Evolutionary conservation across 2,113 vertebrate species (phyloP).

Genomic region (Megatriorchis doriae): DNA sequence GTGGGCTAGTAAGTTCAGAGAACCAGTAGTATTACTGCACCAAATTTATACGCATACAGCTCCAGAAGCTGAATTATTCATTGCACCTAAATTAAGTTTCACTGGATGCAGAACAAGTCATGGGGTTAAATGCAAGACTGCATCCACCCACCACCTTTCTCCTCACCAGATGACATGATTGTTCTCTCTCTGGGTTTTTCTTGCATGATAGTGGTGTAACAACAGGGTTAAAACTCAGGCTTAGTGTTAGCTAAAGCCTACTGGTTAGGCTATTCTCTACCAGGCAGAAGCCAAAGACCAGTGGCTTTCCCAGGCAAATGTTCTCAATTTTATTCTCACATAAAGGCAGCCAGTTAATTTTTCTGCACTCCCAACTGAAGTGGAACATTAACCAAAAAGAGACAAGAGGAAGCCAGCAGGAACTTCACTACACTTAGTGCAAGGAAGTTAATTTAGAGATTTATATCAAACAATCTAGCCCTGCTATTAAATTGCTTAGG

Average conservation of each 20-base stretch:
- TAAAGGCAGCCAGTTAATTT: background rate
- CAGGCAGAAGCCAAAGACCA: background rate
- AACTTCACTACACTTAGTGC: background rate
- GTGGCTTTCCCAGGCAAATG: background rate
- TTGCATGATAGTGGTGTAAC: background rate
- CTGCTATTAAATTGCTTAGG: background rate
- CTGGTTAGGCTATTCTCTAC: background rate
- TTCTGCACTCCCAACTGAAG: background rate
- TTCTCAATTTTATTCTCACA: background rate
- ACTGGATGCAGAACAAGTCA: background rate
- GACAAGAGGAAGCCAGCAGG: background rate
- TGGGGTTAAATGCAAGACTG: background rate
- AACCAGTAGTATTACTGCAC: background rate
- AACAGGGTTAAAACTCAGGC: background rate
- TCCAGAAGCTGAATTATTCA: background rate
- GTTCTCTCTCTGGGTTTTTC: background rate
- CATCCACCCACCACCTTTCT: background rate
- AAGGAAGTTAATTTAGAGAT: background rate
- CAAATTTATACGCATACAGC: rapidly evolving
- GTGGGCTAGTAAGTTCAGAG: background rate
- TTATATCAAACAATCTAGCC: background rate
- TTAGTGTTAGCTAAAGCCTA: background rate
- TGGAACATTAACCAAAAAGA: background rate
- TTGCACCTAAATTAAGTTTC: background rate
- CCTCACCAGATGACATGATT: background rate